phyloP scores from a whole-genome alignment of 1,140 invertebrate species.

The Physella acuta region DNA sequence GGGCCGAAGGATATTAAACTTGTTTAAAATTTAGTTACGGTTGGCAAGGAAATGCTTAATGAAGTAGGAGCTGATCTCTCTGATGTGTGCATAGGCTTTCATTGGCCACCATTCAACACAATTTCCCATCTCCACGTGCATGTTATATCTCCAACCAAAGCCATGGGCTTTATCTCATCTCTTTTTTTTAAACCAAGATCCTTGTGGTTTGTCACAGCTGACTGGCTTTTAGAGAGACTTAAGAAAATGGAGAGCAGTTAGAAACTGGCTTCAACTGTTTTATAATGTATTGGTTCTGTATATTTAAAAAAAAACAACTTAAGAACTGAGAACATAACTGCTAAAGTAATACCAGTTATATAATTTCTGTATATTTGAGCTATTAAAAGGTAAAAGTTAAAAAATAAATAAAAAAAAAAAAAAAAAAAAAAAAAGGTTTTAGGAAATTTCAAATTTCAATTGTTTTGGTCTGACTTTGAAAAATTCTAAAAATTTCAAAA shows the following conservation, averaged over 20 bases:
- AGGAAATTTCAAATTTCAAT: no score
- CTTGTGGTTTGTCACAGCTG: constrained; percentile 82
- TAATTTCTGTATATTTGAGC: no score
- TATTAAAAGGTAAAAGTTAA: no score
- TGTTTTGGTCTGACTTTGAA: no score
- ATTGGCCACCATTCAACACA: constrained; percentile 86
- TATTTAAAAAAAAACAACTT: no score
- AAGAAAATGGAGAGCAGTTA: constrained; percentile 23
- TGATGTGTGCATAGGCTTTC: constrained; percentile 72
- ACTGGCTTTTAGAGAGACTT: constrained; percentile 29
- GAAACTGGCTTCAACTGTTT: no score
- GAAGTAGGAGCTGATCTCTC: constrained; percentile 55
- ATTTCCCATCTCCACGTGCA: constrained; percentile 86
- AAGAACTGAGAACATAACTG: no score
- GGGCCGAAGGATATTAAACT: constrained; percentile 68
- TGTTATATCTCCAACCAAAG: constrained; percentile 76
- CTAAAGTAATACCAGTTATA: no score
- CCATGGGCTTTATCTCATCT: constrained; percentile 72
- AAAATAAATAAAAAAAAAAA: no score
- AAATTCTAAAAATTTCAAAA: no score
- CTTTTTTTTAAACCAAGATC: constrained; percentile 74
- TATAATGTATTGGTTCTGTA: no score
- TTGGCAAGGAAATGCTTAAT: constrained; percentile 64
- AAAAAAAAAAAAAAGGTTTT: no score
- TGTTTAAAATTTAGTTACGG: constrained; percentile 68